Percentiles rank a stretch among this genome's conserved stretches.
phyloP scores from a whole-genome alignment of 2,797 vertebrate genomes.

The Enteromius unitaeniatus region DNA sequence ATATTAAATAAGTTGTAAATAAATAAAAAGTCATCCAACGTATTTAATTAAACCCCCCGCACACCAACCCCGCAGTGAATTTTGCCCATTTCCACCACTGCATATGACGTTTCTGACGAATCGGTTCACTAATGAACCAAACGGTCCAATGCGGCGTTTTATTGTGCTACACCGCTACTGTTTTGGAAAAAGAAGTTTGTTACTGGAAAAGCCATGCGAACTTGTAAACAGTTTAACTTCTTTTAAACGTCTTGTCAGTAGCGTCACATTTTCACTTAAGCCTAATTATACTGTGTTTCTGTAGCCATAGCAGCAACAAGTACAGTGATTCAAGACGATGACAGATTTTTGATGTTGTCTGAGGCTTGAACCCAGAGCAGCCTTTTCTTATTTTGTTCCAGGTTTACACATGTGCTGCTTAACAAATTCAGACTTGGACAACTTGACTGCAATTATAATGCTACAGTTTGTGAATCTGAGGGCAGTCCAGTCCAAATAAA shows the following conservation, averaged over 20 bases:
- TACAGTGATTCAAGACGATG: not conserved
- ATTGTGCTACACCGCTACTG: not conserved
- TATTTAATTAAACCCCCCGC: too few relatives aligned
- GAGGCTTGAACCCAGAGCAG: conserved; percentile 16
- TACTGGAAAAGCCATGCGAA: not conserved
- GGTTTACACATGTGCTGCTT: conserved; percentile 29
- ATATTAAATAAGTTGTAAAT: too few relatives aligned
- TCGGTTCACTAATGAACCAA: not conserved
- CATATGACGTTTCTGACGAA: not conserved
- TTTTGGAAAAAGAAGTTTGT: not conserved
- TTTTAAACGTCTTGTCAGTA: not conserved
- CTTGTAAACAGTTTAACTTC: not conserved
- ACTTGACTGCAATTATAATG: conserved; percentile 28
- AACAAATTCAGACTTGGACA: conserved; percentile 40
- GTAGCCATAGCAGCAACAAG: conserved; percentile 7
- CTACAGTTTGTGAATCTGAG: conserved; percentile 42
- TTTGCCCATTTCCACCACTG: too few relatives aligned
- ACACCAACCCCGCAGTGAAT: too few relatives aligned
- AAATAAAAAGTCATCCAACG: too few relatives aligned
- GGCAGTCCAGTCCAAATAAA: conserved; percentile 45
- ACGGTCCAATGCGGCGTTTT: not conserved
- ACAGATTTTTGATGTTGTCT: conserved; percentile 16
- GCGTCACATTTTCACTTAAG: not conserved
- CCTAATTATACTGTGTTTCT: conserved; percentile 3
- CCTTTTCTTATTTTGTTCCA: conserved; percentile 22